Conservation (phyloP, 2,113 vertebrate genomes). For the rat (Rattus norvegicus) region DNA sequence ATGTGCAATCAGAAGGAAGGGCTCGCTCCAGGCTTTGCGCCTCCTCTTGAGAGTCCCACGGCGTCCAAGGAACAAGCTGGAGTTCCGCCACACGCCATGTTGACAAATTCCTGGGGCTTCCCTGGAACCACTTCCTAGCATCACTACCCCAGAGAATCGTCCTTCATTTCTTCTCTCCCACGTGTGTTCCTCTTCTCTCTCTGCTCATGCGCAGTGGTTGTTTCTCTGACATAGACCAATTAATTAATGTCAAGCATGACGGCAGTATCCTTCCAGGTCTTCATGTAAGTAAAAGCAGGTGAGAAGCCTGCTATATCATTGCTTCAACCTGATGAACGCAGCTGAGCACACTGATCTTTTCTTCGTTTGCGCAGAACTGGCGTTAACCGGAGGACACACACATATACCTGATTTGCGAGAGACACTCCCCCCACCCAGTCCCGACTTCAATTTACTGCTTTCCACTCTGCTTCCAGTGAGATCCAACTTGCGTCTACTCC, state of each 20-base stretch:
- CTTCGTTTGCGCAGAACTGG: not conserved
- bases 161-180: not conserved
- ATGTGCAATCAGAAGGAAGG: not conserved
- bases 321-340: not conserved
- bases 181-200: not conserved
- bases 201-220: not conserved
- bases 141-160: not conserved
- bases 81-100: not conserved
- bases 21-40: not conserved
- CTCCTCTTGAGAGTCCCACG: not conserved
- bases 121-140: not conserved
- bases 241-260: not conserved
- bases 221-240: not conserved
- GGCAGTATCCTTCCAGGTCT: not conserved
- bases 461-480: not conserved
- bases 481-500: not conserved
- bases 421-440: not conserved
- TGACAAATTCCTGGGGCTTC: not conserved
- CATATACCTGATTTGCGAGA: not conserved
- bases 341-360: not conserved
- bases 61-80: not conserved
- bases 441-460: not conserved
- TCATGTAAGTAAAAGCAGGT: not conserved
- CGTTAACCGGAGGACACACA: not conserved
- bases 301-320: not conserved